Evolutionary conservation across 1,140 invertebrate genomes (phyloP).

Genomic region (Drosophila suzukii): DNA sequence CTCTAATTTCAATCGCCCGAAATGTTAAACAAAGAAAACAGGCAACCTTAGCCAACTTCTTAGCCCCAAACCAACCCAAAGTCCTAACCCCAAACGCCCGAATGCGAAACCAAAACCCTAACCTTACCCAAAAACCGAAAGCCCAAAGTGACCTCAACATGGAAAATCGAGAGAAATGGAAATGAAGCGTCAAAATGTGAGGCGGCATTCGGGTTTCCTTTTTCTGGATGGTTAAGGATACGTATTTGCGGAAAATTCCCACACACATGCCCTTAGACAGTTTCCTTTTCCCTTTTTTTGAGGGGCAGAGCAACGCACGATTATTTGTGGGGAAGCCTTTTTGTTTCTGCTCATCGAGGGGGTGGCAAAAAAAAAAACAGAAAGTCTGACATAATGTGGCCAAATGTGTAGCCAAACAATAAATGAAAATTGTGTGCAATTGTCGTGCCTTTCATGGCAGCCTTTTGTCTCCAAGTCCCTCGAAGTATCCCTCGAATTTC

Average conservation of each 20-base stretch:
- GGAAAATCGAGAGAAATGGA: constrained; percentile 41
- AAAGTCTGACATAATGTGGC: constrained; percentile 70
- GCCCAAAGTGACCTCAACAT: constrained; percentile 48
- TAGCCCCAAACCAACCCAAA: constrained; percentile 18
- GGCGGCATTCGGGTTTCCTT: constrained; percentile 40
- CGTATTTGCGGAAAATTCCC: constrained; percentile 6
- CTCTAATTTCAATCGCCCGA: constrained; percentile 40
- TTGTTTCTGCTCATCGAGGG: constrained; percentile 36
- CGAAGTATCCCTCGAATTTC: constrained; percentile 27
- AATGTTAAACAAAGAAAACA: constrained; percentile 46
- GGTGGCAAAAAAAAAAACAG: constrained; percentile 1
- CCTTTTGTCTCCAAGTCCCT: constrained; percentile 12
- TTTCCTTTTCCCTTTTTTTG: constrained; percentile 19
- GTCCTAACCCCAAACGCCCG: constrained; percentile 20
- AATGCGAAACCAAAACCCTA: constrained; percentile 10
- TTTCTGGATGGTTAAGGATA: constrained; percentile 19
- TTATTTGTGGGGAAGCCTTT: constrained; percentile 56
- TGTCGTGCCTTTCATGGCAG: constrained; percentile 64
- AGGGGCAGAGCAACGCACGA: constrained; percentile 51
- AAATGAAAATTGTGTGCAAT: constrained; percentile 83
- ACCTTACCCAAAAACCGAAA: constrained; percentile 16
- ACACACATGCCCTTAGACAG: constrained; percentile 15
- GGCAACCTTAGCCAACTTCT: constrained; percentile 40
- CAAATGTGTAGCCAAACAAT: constrained; percentile 83
- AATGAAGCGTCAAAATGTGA: constrained; percentile 51